Evolutionary conservation across 2,113 vertebrate genomes (phyloP), one percentile per base, ranked within the genome.

Genomic region (Arvicanthis niloticus): DNA sequence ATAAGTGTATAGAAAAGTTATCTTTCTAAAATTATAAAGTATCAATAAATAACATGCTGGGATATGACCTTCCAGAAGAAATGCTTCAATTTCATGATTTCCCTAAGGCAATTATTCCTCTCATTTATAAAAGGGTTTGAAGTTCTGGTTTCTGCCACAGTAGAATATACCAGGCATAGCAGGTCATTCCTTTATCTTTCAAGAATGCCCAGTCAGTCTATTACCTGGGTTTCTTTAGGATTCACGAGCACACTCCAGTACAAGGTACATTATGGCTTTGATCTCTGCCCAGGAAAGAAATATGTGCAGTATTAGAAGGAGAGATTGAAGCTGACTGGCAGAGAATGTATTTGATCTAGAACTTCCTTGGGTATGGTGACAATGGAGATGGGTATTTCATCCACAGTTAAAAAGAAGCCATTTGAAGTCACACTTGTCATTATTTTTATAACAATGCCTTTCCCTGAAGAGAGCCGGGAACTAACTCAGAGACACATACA

Each of bases 371-470:
- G 42, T 85, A 85, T 85, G 0, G 1, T 84, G 45, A 78, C 58
- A 94, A 58, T 15, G 37, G 65, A 88, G 37, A 78, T 58, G 53
- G 65, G 4, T 88, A 91, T 95, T 95, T 97, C 68, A 91, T 65
- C 45, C 7, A 10, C 3, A 77, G 34, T 45, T 77, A 9, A n/a
- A 21, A 76, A 75, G 31, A 89, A 45, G 29, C 19, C 21, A 37
- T 85, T 91, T 45, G 87, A 86, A 75, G 42, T 24, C 2, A 0
- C 7, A 62, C 29, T 82, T 80, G 85, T 34, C 62, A 1, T 89
- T 70, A 51, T 62, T 48, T 29, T 5, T n/a, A 1, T 81, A 45
- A 88, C 34, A 75, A 75, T 24, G 31, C 1, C 40, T 86, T 91
- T 86, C 24, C 22, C 37, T 58, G 48, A 40, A 92, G 26, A 70